Conservation (phyloP, 2,888 invertebrate genomes). For the Hanleya hanleyi region DNA sequence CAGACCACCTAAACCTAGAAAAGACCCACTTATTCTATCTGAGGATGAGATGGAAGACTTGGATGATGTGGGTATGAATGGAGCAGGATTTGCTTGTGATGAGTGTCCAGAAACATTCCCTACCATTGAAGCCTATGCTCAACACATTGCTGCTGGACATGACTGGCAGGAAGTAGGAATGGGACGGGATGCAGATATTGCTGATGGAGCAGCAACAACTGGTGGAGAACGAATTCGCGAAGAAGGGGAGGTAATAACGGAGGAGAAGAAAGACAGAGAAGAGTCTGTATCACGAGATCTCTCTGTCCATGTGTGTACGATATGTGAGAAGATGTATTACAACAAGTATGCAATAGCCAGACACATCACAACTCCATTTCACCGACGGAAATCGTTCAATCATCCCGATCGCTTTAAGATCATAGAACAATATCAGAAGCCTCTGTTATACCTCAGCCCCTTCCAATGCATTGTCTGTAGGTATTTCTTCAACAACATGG, state of each 20-base stretch:
- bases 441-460: slow-evolving; percentile 86
- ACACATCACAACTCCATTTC: slow-evolving; percentile 86
- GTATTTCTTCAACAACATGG: slow-evolving; percentile 85
- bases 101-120: not conserved
- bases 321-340: slow-evolving; percentile 64
- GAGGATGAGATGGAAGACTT: slow-evolving; percentile 31
- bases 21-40: not conserved
- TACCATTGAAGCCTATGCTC: slow-evolving; percentile 1
- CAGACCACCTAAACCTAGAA: not conserved
- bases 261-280: no score
- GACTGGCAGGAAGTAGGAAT: not conserved
- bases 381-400: slow-evolving; percentile 80
- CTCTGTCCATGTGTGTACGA: slow-evolving; percentile 40
- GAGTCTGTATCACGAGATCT: no score
- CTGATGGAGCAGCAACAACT: not conserved
- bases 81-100: not conserved
- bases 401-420: slow-evolving; percentile 76
- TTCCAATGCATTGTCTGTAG: slow-evolving; percentile 90
- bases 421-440: slow-evolving; percentile 84
- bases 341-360: slow-evolving; percentile 63
- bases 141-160: not conserved
- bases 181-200: no score
- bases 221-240: no score
- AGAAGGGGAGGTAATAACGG: no score
- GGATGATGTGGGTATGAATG: slow-evolving; percentile 76